Evolutionary conservation across 2,797 vertebrate species (phyloP), one percentile per base, ranked within the genome.

Genomic region (Sylvilagus floridanus): DNA sequence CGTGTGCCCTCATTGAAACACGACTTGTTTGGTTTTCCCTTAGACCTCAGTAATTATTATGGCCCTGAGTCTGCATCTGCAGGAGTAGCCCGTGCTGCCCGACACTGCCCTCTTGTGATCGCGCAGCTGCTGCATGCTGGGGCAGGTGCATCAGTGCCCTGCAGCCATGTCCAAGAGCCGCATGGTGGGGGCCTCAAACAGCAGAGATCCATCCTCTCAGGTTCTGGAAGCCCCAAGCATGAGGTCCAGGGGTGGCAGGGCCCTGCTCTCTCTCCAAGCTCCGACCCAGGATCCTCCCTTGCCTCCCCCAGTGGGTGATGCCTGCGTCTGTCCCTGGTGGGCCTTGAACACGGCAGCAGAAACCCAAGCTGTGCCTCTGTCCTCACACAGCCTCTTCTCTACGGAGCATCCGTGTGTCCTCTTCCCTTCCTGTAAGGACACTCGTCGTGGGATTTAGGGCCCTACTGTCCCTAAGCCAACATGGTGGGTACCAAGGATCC

Each of bases 51-150:
- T 22, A 28, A 71, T 54, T 60, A 0, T 54, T 17, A 19, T 52
- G 69, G 13, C 30, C n/a, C 21, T 28, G 0, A 42, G 13, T 57
- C 12, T 57, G 11, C 54, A 57, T 57, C 54, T 57, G 54, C 12
- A 57, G 54, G 12, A 57, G 11, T 14, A 57, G 35, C 9, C 72
- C 71, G 88, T 57, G 54, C 54, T 57, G 2, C 54, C 54, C 14
- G 62, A 68, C 60, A 90, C 77, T 21, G 87, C 76, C 66, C 88
- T 14, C 93, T 93, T n/a, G 71, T 88, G 90, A 62, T n/a, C 4
- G 3, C 0, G 8, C 32, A 60, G 6, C 26, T 7, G 14, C 47
- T 57, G 19, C 19, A 71, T 32, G 47, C 24, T 32, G 69, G 17
- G 30, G n/a, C 78, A n/a, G 12, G 2, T 52, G 68, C 5, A 0